Conservation (phyloP, 2,888 invertebrate genomes). For the Malachius bipustulatus region DNA sequence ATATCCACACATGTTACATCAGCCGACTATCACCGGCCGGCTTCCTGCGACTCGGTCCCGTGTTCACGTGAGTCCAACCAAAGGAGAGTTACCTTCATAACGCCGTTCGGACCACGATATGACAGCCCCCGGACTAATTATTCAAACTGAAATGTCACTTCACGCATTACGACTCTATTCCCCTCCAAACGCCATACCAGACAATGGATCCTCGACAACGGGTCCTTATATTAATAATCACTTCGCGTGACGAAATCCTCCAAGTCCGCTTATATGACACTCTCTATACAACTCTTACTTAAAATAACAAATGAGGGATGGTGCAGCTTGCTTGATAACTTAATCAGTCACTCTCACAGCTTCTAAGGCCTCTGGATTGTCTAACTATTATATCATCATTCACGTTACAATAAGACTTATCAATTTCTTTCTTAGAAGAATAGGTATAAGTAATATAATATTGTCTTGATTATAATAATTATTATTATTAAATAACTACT, state of each 20-base stretch:
- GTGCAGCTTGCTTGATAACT: no score
- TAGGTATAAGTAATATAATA: no score
- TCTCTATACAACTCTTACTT: no score
- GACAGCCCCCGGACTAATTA: slow-evolving; percentile 20
- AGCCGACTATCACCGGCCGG: slow-evolving; percentile 29
- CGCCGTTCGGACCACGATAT: slow-evolving; percentile 21
- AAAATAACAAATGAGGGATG: no score
- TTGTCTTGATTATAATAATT: no score
- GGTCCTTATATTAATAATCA: slow-evolving; percentile 20
- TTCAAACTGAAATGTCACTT: slow-evolving; percentile 29
- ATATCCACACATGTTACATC: slow-evolving; percentile 9
- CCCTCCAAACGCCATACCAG: slow-evolving; percentile 24
- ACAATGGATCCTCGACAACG: slow-evolving; percentile 17
- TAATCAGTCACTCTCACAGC: no score
- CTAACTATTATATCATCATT: no score
- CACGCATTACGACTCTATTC: slow-evolving; percentile 23
- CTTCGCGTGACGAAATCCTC: slow-evolving; percentile 25
- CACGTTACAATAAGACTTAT: no score
- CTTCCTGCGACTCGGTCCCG: slow-evolving; percentile 27
- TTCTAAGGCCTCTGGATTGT: no score
- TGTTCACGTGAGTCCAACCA: slow-evolving; percentile 22
- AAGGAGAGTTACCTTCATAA: slow-evolving; percentile 28
- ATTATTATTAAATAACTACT: no score
- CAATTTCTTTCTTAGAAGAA: no score
- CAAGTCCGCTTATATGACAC: slow-evolving; percentile 7